Percentiles rank a stretch among this genome's conserved stretches.
phyloP scores from a whole-genome alignment of 2,888 invertebrate species.

The Harpagoxenus sublaevis region DNA sequence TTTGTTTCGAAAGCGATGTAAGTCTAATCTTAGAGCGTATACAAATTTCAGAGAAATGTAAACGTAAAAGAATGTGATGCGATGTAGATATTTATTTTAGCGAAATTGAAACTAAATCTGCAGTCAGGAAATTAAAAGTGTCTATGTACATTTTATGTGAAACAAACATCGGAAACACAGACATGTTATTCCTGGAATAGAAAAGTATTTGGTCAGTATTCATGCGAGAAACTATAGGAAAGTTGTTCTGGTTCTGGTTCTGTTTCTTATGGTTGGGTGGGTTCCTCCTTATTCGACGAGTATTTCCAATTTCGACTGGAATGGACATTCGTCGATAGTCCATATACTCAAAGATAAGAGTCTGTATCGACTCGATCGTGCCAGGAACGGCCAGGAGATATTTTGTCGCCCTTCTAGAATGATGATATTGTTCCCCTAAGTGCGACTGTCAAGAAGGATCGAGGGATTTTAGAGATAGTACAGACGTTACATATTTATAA shows the following conservation, averaged over 20 bases:
- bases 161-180: not conserved
- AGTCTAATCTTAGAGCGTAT: conserved; percentile 10
- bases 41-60: conserved; percentile 10
- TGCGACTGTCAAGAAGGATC: conserved; percentile 6
- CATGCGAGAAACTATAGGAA: not conserved
- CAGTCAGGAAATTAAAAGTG: not conserved
- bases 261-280: conserved; percentile 1
- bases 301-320: conserved; percentile 35
- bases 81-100: not conserved
- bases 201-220: not conserved
- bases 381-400: not conserved
- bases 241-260: not conserved
- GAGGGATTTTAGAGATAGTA: conserved; percentile 28
- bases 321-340: conserved; percentile 41
- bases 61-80: not conserved
- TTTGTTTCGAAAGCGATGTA: conserved; percentile 18
- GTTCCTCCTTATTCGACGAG: conserved; percentile 8
- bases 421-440: conserved; percentile 39
- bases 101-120: not conserved
- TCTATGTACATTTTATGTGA: not conserved
- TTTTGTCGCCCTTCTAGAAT: not conserved
- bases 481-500: conserved; percentile 12
- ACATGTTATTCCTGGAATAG: not conserved
- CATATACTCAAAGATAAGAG: conserved; percentile 29
- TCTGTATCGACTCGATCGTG: conserved; percentile 26